Percentiles rank a stretch among this genome's conserved stretches.
Conservation (phyloP, 2,888 invertebrate genomes). For the Cephus sareptanus region DNA sequence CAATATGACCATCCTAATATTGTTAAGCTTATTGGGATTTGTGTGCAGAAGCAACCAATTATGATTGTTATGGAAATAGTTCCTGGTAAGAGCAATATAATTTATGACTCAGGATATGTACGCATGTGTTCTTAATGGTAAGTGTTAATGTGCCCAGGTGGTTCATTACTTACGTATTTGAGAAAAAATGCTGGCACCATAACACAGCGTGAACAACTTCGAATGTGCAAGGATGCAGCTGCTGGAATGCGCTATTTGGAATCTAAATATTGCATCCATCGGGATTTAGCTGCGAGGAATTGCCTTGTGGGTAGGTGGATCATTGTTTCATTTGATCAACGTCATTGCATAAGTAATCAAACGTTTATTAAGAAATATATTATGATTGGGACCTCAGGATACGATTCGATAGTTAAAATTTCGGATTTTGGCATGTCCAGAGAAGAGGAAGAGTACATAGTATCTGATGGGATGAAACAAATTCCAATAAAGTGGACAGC, state of each 20-base stretch:
- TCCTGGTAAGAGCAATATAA: constrained; percentile 70
- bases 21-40: constrained; percentile 95
- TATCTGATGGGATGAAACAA: constrained; percentile 97
- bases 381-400: constrained; percentile 67
- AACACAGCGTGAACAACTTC: constrained; percentile 76
- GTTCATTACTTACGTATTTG: constrained; percentile 89
- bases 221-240: constrained; percentile 94
- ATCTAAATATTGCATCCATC: constrained; percentile 94
- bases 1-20: constrained; percentile 98
- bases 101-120: constrained; percentile 18
- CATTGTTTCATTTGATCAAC: not conserved
- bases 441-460: constrained; percentile 96
- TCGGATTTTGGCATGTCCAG: constrained; percentile 98
- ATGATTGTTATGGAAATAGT: constrained; percentile 99
- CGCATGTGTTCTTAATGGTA: constrained; percentile 12
- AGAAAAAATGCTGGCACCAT: constrained; percentile 80
- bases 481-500: constrained; percentile 99
- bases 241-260: constrained; percentile 96
- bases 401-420: constrained; percentile 91
- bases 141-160: constrained; percentile 71
- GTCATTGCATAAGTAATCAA: not conserved
- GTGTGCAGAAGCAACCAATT: constrained; percentile 97
- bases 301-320: constrained; percentile 79
- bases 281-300: constrained; percentile 95
- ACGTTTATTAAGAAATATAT: not conserved